phyloP scores from a whole-genome alignment of 2,113 vertebrate genomes.

The Chloropsis hardwickii region DNA sequence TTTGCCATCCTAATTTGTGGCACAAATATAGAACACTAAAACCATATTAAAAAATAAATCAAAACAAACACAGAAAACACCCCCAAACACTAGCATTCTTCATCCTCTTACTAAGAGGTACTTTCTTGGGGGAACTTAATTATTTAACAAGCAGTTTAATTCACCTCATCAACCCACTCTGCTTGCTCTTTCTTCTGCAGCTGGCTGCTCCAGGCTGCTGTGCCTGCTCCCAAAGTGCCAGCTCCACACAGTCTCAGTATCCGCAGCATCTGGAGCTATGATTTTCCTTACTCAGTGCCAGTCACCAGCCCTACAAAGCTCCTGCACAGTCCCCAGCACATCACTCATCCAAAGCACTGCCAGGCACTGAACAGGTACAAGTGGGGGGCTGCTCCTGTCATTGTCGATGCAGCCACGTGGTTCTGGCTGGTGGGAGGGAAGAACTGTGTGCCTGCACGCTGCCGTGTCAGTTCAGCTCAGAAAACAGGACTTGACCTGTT shows the following conservation, averaged over 20 bases:
- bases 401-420: neutral
- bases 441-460: fast-evolving
- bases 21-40: neutral
- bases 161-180: neutral
- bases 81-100: neutral
- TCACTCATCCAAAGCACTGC: neutral
- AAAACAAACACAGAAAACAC: neutral
- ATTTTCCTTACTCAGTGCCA: neutral
- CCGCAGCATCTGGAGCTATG: neutral
- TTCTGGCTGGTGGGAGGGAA: neutral
- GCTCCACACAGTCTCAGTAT: neutral
- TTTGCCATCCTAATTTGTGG: neutral
- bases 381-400: neutral
- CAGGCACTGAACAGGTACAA: too few species aligned
- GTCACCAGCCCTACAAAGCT: neutral
- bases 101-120: neutral
- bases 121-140: neutral
- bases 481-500: neutral
- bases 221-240: neutral
- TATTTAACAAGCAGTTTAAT: neutral
- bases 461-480: neutral
- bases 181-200: neutral
- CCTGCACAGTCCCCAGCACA: fast-evolving
- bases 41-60: neutral
- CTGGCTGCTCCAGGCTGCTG: neutral